Base-by-base conservation (phyloP, 2,113 vertebrate genomes). In the Cichladusa arquata region DNA sequence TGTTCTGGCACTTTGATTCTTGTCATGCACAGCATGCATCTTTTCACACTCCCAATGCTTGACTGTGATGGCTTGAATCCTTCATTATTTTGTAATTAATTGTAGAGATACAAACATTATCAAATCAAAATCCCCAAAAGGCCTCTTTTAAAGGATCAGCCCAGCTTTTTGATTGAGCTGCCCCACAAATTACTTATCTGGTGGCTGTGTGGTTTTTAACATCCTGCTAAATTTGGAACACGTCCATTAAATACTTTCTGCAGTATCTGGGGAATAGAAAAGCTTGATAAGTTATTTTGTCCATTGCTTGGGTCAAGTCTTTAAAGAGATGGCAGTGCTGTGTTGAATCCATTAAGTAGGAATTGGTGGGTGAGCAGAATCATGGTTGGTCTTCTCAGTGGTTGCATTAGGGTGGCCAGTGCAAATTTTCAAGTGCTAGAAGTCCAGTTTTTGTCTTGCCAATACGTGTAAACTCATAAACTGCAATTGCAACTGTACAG, bases 221-320 rank as follows among this genome's bases (percentile, higher is more conserved):
- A 93, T 97, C 92, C 95, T 97, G 81, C 88, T 95, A 80, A 88
- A 92, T 94, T 86, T 97, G 96, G 92, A 96, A 85, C 56, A 18
- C 20, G 44, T 79, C 93, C 91, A 81, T 87, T 62, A 95, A 96
- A 93, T 96, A 95, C 86, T 97, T 89, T 88, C 54, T 88, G 85
- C 60, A 82, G 6, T 96, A 80, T 89, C 91, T 94, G 70, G 95
- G 45, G 76, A 97, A 48, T n/a, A 91, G 81, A 66, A 90, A 71
- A 72, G 60, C 86, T 92, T 92, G 74, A 17, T 72, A 61, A 93
- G 88, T 83, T 88, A 36, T 64, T 92, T 95, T 0, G 1, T 74
- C 86, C 66, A 29, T 91, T 80, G 70, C 80, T 95, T 93, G 58
- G 50, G 89, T 84, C 54, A 69, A 50, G 53, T 48, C 73, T 71